Evolutionary conservation across 2,888 invertebrate species (phyloP), one percentile per base, ranked within the genome.

Genomic region (Diogma glabrata): DNA sequence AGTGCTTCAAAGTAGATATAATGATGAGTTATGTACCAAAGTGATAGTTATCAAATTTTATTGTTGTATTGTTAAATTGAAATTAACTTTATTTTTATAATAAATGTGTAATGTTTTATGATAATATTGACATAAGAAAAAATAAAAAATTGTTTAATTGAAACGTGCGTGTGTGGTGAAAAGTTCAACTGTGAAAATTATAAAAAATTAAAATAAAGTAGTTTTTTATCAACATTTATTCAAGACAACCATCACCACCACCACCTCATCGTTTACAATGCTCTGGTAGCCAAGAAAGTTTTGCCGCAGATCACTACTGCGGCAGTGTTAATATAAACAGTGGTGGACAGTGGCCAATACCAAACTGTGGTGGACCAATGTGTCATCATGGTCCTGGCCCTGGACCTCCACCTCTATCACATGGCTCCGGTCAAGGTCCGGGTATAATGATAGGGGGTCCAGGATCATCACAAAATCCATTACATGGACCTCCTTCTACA

Each of bases 221-320:
- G 6, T 28, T 45, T 23, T 26, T 14, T 12, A 14, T 7, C 36
- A 36, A 36, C n/a, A 36, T 70, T 70, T 69, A 69, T 59, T 70
- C 70, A 60, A 64, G 70, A 61, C 69, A 70, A 65, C 65, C 69
- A 62, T 69, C 70, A 62, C 66, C 70, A 63, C 70, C 70, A 64
- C 69, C 69, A 65, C 65, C 67, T 36, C 69, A 67, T 63, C 66
- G 68, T 62, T 62, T 70, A 62, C 70, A 69, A 70, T 70, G 70
- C 64, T 70, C 70, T 70, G 70, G 70, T 70, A 70, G 70, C 69
- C 70, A 70, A 67, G 70, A 70, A 61, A 70, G 70, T 66, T 70
- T 69, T 67, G 66, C 67, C 64, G 69, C 69, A 64, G 70, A 70
- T 63, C 68, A 69, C 61, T 70, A 67, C 63, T 70, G 68, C 64